phyloP scores from a whole-genome alignment of 2,113 vertebrate genomes.

The Elephantulus edwardii region DNA sequence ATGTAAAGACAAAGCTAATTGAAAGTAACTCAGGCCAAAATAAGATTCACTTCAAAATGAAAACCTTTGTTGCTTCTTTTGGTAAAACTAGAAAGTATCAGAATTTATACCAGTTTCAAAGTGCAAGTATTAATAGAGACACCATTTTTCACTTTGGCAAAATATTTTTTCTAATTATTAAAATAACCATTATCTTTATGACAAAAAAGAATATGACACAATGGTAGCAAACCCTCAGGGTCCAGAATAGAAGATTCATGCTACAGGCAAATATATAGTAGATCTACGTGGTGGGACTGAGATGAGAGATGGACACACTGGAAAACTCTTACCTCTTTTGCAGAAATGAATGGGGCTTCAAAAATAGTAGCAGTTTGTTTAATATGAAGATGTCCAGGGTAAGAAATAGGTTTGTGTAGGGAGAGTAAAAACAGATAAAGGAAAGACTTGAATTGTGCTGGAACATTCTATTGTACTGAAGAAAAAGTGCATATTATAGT shows the following conservation, averaged over 20 bases:
- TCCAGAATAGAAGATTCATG: background rate
- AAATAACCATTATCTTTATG: conserved; percentile 38
- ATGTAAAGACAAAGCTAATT: conserved; percentile 61
- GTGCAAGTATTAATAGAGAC: conserved; percentile 12
- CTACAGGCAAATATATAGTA: background rate
- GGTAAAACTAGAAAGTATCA: conserved; percentile 9
- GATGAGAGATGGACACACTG: background rate
- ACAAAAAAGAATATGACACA: background rate
- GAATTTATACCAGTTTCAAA: conserved; percentile 4
- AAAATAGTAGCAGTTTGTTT: background rate
- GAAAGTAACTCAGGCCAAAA: conserved; percentile 62
- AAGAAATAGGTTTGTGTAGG: background rate
- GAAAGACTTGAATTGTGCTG: rapidly evolving
- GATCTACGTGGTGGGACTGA: background rate
- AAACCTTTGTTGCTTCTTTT: conserved; percentile 9
- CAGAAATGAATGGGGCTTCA: background rate
- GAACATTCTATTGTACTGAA: background rate
- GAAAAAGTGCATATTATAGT: background rate
- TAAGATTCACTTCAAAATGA: conserved; percentile 60
- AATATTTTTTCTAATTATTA: conserved; percentile 28
- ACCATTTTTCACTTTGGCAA: background rate
- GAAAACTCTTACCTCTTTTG: background rate
- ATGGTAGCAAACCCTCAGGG: background rate
- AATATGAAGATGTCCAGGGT: background rate
- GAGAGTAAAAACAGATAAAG: background rate